These are phyloP conservation scores for Nannospalax galili DNA, from an alignment of 2,113 vertebrate genomes.

Conservation along the genomic window DNA sequence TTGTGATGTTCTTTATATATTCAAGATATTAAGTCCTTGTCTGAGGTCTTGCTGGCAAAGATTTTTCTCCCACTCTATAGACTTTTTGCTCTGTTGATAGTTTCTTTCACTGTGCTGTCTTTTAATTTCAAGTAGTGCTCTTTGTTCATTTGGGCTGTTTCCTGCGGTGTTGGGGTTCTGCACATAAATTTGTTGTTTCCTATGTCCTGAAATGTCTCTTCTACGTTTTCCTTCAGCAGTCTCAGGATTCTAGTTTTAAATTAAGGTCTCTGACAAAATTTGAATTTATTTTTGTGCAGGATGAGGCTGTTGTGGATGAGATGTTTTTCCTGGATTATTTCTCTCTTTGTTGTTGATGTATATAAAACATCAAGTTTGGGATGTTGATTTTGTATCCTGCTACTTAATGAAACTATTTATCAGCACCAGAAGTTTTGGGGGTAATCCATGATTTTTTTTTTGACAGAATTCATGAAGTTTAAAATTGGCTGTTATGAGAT, in stretches of 20 bases:
- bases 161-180: not conserved
- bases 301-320: not conserved
- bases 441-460: not conserved
- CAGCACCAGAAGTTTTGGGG: not conserved
- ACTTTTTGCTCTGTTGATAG: not conserved
- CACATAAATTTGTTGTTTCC: not conserved
- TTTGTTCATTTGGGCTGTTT: not conserved
- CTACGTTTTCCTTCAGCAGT: not conserved
- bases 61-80: not conserved
- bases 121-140: not conserved
- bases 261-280: not conserved
- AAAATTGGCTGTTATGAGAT: no score
- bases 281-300: not conserved
- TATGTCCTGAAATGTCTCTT: not conserved
- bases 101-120: not conserved
- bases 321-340: not conserved
- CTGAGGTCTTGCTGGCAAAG: not conserved
- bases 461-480: not conserved
- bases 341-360: not conserved
- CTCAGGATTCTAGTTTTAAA: not conserved
- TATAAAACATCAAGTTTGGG: not conserved
- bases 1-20: not conserved
- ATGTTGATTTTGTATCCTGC: not conserved
- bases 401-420: not conserved
- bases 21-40: not conserved